phyloP scores from a whole-genome alignment of 2,797 vertebrate species.

The Helarctos malayanus region DNA sequence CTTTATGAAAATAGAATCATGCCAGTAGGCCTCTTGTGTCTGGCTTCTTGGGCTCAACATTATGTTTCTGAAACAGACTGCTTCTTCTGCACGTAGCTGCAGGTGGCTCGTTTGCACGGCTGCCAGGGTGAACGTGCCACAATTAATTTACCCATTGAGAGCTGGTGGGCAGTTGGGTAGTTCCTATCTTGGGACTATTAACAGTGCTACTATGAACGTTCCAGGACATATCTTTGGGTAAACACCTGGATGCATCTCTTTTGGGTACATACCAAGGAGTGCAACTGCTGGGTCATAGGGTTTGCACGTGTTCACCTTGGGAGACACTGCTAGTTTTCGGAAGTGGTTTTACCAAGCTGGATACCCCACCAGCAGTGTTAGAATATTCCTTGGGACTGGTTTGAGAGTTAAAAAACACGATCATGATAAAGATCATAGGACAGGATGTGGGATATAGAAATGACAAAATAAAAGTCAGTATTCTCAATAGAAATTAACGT shows the following conservation, averaged over 20 bases:
- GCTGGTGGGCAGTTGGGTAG: background rate
- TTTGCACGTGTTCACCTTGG: background rate
- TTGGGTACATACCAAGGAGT: background rate
- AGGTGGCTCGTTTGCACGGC: background rate
- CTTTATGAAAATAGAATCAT: background rate
- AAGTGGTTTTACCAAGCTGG: background rate
- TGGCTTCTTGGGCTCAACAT: background rate
- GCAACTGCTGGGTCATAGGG: background rate
- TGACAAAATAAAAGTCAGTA: background rate
- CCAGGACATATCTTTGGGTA: background rate
- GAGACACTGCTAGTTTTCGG: background rate
- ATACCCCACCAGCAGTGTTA: background rate
- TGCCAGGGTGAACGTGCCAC: background rate
- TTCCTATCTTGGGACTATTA: background rate
- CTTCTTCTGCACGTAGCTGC: background rate
- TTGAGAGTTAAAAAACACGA: background rate
- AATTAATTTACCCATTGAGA: background rate
- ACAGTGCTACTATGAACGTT: background rate
- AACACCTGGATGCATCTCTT: background rate
- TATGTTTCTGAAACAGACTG: background rate
- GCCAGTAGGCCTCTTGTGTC: background rate
- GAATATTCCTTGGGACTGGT: background rate
- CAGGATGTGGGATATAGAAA: background rate
- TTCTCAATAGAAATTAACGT: background rate
- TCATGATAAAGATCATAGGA: background rate